Percentiles rank a stretch among this genome's conserved stretches.
These are phyloP conservation scores for Siphamia tubifer DNA, from an alignment of 2,113 vertebrate genomes.

Conservation along the genomic window DNA sequence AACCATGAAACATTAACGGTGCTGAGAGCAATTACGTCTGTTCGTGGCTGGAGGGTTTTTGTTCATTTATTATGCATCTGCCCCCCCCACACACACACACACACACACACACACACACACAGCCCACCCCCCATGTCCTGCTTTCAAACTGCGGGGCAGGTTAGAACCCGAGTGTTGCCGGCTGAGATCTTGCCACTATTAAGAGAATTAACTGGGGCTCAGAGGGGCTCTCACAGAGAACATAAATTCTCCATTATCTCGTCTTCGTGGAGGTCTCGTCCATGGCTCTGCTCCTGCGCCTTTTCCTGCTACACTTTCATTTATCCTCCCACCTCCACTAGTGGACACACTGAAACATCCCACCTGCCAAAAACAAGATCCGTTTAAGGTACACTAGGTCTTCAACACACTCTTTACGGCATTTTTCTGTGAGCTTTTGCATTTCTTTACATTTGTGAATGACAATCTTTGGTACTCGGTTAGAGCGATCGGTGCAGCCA, in stretches of 20 bases:
- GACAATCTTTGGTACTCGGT: too few species aligned
- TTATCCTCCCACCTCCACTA: constrained; percentile 30
- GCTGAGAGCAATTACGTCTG: constrained; percentile 65
- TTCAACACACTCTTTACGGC: too few species aligned
- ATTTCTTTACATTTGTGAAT: too few species aligned
- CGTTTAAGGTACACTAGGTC: too few species aligned
- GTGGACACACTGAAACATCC: constrained; percentile 43
- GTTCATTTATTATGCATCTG: constrained; percentile 73
- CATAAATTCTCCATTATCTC: constrained; percentile 77
- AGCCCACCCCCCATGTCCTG: constrained; percentile 10
- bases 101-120: too few species aligned
- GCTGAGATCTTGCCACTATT: constrained; percentile 61
- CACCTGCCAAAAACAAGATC: constrained; percentile 35
- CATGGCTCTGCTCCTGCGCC: constrained; percentile 45
- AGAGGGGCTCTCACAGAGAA: constrained; percentile 65
- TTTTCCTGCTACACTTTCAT: constrained; percentile 38
- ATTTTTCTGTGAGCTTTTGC: too few species aligned
- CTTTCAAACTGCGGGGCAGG: constrained; percentile 55
- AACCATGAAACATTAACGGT: constrained; percentile 73
- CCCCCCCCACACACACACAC: too few species aligned
- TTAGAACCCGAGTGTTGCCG: constrained; percentile 54
- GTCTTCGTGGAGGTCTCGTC: constrained; percentile 55
- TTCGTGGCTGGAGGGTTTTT: constrained; percentile 53
- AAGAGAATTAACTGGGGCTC: constrained; percentile 72
- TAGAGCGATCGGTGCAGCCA: too few species aligned